Base-by-base conservation (phyloP, 30 jellyfish, hydroid and myxozoan species). In the Aurelia aurita complex sp. Pacific region DNA sequence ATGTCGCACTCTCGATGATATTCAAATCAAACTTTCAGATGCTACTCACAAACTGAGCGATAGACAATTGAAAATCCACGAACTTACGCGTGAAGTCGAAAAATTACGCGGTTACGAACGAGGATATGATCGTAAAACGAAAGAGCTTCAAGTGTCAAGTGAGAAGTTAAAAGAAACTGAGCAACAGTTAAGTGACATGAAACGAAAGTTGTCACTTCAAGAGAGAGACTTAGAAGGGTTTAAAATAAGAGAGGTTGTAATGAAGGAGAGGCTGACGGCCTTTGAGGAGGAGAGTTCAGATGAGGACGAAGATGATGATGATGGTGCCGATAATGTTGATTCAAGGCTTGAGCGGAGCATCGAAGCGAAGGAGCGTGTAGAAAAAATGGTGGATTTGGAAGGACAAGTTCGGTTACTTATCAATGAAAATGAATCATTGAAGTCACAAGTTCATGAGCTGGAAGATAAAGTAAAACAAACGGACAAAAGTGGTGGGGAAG, bases 11-110 rank as follows among this genome's bases (percentile, higher is more conserved):
- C 80, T 89, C n/a, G 96, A 90, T 62, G 97, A 95, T 32, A 81
- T 95, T 38, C 99, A 95, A 74, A 69, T 80, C 33, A 90, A 90
- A 54, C 89, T 95, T 4, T 90, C 99, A 15, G 99, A 95, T 68
- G 97, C 99, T 10, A 95, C 99, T 9, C 99, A 95, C 77, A 95
- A 95, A 79, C 76, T 95, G 60, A 95, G 99, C 72, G 99, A 95
- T 61, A 80, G 99, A 23, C 99, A 95, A 67, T 66, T 95, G 79
- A 95, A 95, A 73, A 95, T 95, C 33, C 99, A 95, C 73, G 97
- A 88, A 59, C 91, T 95, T n/a, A 95, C 98, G 46, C 80, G 96
- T 1, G 97, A 95, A 82, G 91, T 90, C 68, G 99, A 95, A 63
- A 76, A 81, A 66, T 75, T 95, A 55, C 91, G 92, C 36, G 92